Evolutionary conservation across 2,113 vertebrate genomes (phyloP), one percentile per base, ranked within the genome.

Genomic region (Embiotoca jacksoni): DNA sequence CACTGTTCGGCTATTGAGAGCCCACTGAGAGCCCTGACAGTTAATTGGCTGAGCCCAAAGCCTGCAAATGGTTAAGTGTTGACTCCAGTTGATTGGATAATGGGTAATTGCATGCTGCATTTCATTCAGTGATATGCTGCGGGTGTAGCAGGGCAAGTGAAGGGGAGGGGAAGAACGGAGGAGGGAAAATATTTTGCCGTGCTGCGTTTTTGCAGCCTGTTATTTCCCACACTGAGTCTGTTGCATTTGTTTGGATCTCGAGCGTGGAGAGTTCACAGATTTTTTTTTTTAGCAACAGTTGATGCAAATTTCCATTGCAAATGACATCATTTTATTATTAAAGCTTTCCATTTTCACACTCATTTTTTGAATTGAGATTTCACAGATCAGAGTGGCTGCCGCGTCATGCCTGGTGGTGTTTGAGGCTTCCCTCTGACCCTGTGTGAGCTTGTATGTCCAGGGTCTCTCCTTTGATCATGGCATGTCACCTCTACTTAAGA

Each of bases 1-100:
- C 1, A 41, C 6, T 31, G 66, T 76, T 69, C 2, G 39, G 65
- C 57, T 54, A 68, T 36, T 82, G 72, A 84, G 64, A 80, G 80
- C 76, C 75, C 76, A 78, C 75, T 79, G 90, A 78, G 81, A 85
- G 74, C 65, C 72, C 60, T 59, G 66, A 64, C 74, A 85, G 75
- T 88, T 90, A 91, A 93, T 90, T 92, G 85, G 88, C 81, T 16
- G 64, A 83, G 73, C 47, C 54, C 81, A 88, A 47, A 84, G 83
- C 81, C 41, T 37, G 57, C 82, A 92, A 90, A 85, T 85, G 89
- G 72, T 90, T 86, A 86, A 87, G 89, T 93, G 89, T 85, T 49
- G 77, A 72, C 86, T 88, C 78, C 67, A 75, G 82, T 86, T 88
- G 80, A 92, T 90, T 92, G 88, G 87, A 90, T 93, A 92, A 93